Evolutionary conservation across 2,113 vertebrate genomes (phyloP), one percentile per base, ranked within the genome.

Genomic region (Chaenocephalus aceratus): DNA sequence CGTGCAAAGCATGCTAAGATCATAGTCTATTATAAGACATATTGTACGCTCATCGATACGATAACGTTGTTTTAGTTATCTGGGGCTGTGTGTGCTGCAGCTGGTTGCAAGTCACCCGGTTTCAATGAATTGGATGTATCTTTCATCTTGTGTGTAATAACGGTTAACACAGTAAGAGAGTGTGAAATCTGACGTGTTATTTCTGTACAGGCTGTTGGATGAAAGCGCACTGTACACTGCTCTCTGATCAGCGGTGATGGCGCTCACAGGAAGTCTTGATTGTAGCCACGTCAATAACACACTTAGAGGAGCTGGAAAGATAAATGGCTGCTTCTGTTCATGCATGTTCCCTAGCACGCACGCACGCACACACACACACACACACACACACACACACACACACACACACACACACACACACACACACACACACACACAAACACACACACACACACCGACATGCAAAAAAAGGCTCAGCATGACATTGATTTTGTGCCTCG

Each of bases 401-500:
- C 69, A 9, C 51, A 44, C 16, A 64, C 26, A 58, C 69, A 71
- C 21, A 21, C 21, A 21, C 21, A 21, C 21, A 36, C 54, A 46
- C 16, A 60, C 26, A 58, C 7, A 6, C 72, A 9, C 51, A 44
- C 16, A 64, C 26, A 21, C 21, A 21, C 21, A 21, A 36, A 46
- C 16, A 60, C 26, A 58, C 7, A 6, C 72, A 44, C 16, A 64
- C 26, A 21, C 21, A 21, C 21, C 21, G 21, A 58, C 69, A 71
- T 73, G 68, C 56, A 73, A 57, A 53, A 52, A 72, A 12, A 9
- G 3, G n/a, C 82, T 75, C 85, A 54, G 79, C 82, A 10, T 81
- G 76, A 85, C 87, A 86, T 82, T 74, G 77, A 88, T 88, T 84
- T 76, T 72, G 54, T 79, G 79, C 73, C 69, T 73, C 11, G 48